phyloP scores from a whole-genome alignment of 2,888 invertebrate genomes.

The Oligia latruncula region DNA sequence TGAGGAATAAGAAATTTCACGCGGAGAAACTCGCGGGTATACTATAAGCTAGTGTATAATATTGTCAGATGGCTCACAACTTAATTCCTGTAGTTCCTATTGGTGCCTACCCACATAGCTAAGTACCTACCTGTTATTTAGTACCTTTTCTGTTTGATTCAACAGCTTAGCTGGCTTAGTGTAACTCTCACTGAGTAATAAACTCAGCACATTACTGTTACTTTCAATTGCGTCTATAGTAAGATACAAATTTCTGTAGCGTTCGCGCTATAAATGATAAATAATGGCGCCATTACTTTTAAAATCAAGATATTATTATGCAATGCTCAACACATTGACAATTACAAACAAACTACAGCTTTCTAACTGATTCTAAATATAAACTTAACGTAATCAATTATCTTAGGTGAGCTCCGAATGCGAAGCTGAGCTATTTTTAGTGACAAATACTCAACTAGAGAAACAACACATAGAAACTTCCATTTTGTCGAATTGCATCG shows the following conservation, averaged over 20 bases:
- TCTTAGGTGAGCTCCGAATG: neutral
- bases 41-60: neutral
- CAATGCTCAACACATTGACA: conserved; percentile 17
- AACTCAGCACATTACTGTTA: conserved; percentile 44
- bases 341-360: conserved; percentile 25
- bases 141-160: conserved; percentile 16
- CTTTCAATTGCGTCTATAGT: conserved; percentile 37
- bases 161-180: conserved; percentile 9
- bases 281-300: conserved; percentile 33
- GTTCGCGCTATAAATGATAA: conserved; percentile 37
- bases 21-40: neutral
- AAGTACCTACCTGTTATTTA: neutral
- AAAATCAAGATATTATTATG: conserved; percentile 14
- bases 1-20: neutral
- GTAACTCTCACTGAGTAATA: conserved; percentile 39
- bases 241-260: conserved; percentile 29
- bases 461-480: neutral
- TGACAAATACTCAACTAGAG: neutral
- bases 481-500: neutral
- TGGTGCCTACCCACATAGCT: neutral
- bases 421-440: neutral
- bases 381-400: neutral
- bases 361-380: conserved; percentile 28
- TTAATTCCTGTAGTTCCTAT: neutral
- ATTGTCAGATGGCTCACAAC: neutral